Evolutionary conservation across 2,888 invertebrate genomes (phyloP).

Genomic region (Lasioglossum malachurum): DNA sequence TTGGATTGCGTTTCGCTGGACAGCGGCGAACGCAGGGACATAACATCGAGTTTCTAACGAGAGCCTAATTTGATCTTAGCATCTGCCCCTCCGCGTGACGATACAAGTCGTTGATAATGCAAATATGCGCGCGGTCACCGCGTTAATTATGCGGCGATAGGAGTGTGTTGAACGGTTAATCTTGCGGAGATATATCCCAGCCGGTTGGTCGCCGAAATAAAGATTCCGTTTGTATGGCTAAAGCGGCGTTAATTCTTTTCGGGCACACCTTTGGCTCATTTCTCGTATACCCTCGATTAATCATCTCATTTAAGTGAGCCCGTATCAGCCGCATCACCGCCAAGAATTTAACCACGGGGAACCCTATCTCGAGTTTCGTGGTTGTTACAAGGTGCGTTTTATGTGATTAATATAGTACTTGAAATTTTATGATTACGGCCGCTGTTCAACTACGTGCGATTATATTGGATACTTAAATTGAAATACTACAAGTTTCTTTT

Average conservation of each 20-base stretch:
- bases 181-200: slow-evolving; percentile 56
- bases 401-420: slow-evolving; percentile 17
- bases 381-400: background rate
- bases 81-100: slow-evolving; percentile 59
- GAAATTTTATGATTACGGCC: slow-evolving; percentile 5
- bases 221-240: slow-evolving; percentile 46
- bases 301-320: slow-evolving; percentile 34
- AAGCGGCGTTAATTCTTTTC: slow-evolving; percentile 43
- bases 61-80: slow-evolving; percentile 53
- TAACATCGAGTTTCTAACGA: slow-evolving; percentile 35
- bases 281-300: slow-evolving; percentile 46
- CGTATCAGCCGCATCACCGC: slow-evolving; percentile 37
- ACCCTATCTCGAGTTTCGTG: slow-evolving; percentile 9
- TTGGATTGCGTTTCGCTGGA: slow-evolving; percentile 9
- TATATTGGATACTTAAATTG: background rate
- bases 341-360: slow-evolving; percentile 26
- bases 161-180: slow-evolving; percentile 49
- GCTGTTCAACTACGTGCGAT: slow-evolving; percentile 1
- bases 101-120: slow-evolving; percentile 60
- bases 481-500: background rate
- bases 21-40: background rate
- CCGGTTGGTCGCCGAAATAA: slow-evolving; percentile 40
- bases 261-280: slow-evolving; percentile 53
- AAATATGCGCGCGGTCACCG: slow-evolving; percentile 20
- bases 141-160: slow-evolving; percentile 61